Evolutionary conservation across 2,888 invertebrate species (phyloP).

Genomic region (Oligia latruncula): DNA sequence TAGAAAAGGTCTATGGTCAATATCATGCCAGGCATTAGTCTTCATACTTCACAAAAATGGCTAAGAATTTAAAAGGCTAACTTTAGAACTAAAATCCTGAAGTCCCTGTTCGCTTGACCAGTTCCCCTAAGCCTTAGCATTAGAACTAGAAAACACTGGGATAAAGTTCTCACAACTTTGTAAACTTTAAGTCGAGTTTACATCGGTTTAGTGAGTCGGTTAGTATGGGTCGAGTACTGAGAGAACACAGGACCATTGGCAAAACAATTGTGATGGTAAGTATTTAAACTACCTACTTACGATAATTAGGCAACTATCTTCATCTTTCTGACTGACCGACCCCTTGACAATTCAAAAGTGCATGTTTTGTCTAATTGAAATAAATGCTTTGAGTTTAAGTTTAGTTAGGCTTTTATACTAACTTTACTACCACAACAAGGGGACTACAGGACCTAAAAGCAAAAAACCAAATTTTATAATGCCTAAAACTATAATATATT

Average conservation of each 20-base stretch:
- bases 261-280: background rate
- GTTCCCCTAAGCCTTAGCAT: slow-evolving; percentile 11
- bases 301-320: background rate
- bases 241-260: background rate
- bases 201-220: slow-evolving; percentile 12
- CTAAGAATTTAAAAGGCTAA: background rate
- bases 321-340: no score
- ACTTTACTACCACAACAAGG: background rate
- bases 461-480: no score
- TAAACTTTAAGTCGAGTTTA: slow-evolving; percentile 31
- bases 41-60: background rate
- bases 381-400: no score
- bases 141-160: slow-evolving; percentile 34
- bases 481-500: no score
- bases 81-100: slow-evolving; percentile 25
- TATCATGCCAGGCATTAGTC: background rate
- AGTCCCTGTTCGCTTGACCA: slow-evolving; percentile 22
- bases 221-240: background rate
- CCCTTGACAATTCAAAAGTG: no score
- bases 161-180: slow-evolving; percentile 32
- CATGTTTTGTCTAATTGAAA: no score
- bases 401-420: background rate
- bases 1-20: background rate
- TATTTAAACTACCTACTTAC: slow-evolving; percentile 2
- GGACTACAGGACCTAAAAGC: no score